These are phyloP conservation scores for Drosophila albomicans DNA, from an alignment of 1,140 invertebrate species.

Conservation along the genomic window DNA sequence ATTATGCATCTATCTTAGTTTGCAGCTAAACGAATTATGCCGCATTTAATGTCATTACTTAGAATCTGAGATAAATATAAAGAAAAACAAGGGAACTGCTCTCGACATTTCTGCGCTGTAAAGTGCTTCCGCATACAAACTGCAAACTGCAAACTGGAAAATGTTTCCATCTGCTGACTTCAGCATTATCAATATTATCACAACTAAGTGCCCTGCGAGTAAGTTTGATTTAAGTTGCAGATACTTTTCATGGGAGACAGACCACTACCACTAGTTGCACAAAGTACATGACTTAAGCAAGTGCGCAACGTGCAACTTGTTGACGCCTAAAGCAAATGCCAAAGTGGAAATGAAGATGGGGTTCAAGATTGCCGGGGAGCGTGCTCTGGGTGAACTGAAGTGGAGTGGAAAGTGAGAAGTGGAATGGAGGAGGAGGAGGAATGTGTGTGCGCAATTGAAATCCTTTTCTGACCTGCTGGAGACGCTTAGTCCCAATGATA, in stretches of 20 bases:
- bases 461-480: conserved; percentile 1
- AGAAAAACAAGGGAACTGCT: neutral
- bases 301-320: conserved; percentile 15
- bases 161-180: neutral
- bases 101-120: neutral
- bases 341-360: neutral
- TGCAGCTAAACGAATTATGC: no score
- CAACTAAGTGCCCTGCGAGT: conserved; percentile 4
- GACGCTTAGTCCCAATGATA: conserved; percentile 3
- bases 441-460: conserved; percentile 10
- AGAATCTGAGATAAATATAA: neutral
- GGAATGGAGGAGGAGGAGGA: neutral
- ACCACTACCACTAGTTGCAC: conserved; percentile 11
- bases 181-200: conserved; percentile 15
- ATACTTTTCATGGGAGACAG: conserved; percentile 4
- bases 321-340: neutral
- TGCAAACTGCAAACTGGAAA: neutral
- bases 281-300: conserved; percentile 21
- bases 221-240: conserved; percentile 12
- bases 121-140: conserved; percentile 1
- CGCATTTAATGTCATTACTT: neutral
- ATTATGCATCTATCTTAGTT: no score
- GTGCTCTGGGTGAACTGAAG: no score
- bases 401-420: neutral
- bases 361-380: no score